Base-by-base conservation (phyloP, 2,888 invertebrate genomes). In the Pharmacophagus antenor region DNA sequence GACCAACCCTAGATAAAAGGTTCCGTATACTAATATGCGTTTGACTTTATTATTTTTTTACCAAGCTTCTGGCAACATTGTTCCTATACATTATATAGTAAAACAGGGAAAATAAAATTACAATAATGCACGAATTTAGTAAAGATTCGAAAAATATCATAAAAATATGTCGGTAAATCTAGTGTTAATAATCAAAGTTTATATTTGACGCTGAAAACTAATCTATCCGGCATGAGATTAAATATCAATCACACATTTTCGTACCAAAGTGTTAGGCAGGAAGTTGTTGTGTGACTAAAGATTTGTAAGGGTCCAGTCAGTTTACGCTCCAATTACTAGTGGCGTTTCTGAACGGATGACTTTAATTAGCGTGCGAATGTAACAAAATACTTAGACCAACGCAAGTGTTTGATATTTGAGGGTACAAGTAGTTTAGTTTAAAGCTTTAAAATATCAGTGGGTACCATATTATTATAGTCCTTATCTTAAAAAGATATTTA, bases 261-360 rank as follows among this genome's bases (percentile, higher is more conserved):
- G 50, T 21, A 52, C n/a, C 2, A 27, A 48, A 52, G 21, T 53
- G 56, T 48, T 37, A 27, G 48, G 48, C 51, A 61, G 56, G 56
- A 61, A 56, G 25, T 56, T 60, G 52, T 56, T 48, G 52, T 47
- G 51, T 47, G 42, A 12, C 42, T 15, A 17, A 51, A 46, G 46
- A 56, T 51, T 55, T 59, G 49, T 55, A 46, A 20, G 50, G 60
- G 47, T 47, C 37, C 47, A 18, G 25, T 56, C 51, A 50, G 56
- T 60, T 60, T 51, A 54, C 49, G 42, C 21, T 21, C 51, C 41
- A 56, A 56, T 51, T 56, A 60, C 50, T 46, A 50, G 31, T 51
- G 20, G 31, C 44, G 48, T 18, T 55, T 49, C 18, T n/a, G 15
- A 57, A 51, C 46, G 22, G 51, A 31, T 22, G 46, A 17, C 31